Base-by-base conservation (phyloP, 1,140 invertebrate genomes). In the Bilobella aurantiaca region DNA sequence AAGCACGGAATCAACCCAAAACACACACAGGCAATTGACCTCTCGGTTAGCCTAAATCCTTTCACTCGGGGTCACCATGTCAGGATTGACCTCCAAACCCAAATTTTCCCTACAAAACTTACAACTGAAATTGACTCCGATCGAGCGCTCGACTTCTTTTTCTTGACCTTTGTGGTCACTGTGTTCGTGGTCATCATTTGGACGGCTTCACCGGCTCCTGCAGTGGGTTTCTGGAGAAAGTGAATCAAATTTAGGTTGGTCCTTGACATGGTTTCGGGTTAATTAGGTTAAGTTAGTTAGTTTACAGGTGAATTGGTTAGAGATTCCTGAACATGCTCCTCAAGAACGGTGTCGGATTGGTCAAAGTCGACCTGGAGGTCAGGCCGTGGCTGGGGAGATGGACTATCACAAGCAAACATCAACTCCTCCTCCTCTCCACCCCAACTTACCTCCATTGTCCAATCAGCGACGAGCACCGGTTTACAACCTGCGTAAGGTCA, bases 361-460 rank as follows among this genome's bases (percentile, higher is more conserved):
- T 23, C 25, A 23, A 53, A 23, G 49, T 53, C 21, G 23, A 53
- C 12, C 23, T 18, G 25, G 49, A 53, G 49, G 49, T 53, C 49
- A 53, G 49, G 49, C 49, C 23, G 49, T 5, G 49, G 49, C 25
- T 53, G 49, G 5, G 49, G 49, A 5, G 49, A 53, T 18, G 49
- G 49, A 53, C 12, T 53, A 23, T 53, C 49, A 53, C 12, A 53
- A 23, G 49, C 49, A 53, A 53, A 53, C 49, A 53, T 53, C 3
- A 53, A 23, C 49, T 53, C 49, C 49, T 53, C 49, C 49, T 53
- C 49, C 3, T 53, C 37, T 12, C 8, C 37, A 42, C 37, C 49
- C 49, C 49, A 53, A 53, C 49, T 53, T 53, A 53, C 49, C 49
- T 53, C 49, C 49, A 53, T 53, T 5, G 8, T 53, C 34, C 34